These are phyloP conservation scores for Hiodon alosoides DNA, from an alignment of 2,113 vertebrate genomes.

Conservation along the genomic window DNA sequence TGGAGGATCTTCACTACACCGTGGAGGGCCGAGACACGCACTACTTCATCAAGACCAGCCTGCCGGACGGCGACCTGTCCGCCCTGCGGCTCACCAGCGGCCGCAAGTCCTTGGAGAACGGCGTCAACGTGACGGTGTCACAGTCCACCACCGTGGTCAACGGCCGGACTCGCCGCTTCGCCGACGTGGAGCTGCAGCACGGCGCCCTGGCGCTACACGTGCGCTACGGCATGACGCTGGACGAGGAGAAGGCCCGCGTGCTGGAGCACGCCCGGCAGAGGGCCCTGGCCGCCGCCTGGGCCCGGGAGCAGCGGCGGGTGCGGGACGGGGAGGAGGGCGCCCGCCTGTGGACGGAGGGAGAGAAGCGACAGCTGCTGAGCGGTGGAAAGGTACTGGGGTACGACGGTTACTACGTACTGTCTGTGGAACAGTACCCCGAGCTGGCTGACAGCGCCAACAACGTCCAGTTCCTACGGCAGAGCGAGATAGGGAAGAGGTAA, in stretches of 20 bases:
- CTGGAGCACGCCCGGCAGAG: slow-evolving; percentile 92
- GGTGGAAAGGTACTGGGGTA: slow-evolving; percentile 94
- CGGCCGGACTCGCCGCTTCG: slow-evolving; percentile 89
- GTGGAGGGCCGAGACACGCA: slow-evolving; percentile 91
- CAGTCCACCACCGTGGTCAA: slow-evolving; percentile 95
- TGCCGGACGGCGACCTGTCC: slow-evolving; percentile 90
- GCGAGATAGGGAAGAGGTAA: slow-evolving; percentile 99
- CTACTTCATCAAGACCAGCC: slow-evolving; percentile 95
- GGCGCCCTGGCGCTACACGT: slow-evolving; percentile 86
- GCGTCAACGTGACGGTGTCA: slow-evolving; percentile 92
- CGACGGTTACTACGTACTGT: slow-evolving; percentile 96
- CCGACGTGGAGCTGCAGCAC: slow-evolving; percentile 91
- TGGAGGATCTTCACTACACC: slow-evolving; percentile 93
- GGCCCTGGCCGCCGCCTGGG: slow-evolving; percentile 87
- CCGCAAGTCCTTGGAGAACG: slow-evolving; percentile 86
- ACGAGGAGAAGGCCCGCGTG: slow-evolving; percentile 92
- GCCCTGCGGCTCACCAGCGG: slow-evolving; percentile 86
- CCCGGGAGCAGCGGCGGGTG: slow-evolving; percentile 92
- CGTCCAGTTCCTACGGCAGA: slow-evolving; percentile 97
- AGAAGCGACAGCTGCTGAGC: slow-evolving; percentile 95
- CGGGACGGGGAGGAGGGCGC: slow-evolving; percentile 92
- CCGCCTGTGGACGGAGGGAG: slow-evolving; percentile 93
- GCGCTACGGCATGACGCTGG: slow-evolving; percentile 90
- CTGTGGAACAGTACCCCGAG: slow-evolving; percentile 98
- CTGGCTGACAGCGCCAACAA: slow-evolving; percentile 96